A percentile compares a stretch with the other conserved stretches of the same genome.
Conservation (phyloP, 2,113 vertebrate species). For the Corythaeola cristata region DNA sequence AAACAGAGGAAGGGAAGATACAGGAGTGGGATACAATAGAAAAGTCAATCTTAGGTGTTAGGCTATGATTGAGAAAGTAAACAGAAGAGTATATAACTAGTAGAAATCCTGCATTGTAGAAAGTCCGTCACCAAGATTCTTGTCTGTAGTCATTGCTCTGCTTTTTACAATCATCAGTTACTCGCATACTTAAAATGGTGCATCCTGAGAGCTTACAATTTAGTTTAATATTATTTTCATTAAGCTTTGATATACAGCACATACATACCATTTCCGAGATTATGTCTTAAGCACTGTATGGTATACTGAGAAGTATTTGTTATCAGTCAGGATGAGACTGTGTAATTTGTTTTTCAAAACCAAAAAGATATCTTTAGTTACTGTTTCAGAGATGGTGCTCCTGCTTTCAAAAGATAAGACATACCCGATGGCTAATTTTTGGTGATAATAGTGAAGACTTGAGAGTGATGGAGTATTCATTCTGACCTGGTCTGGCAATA, state of each 20-base stretch:
- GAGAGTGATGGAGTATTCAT: neutral
- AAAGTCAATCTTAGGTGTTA: neutral
- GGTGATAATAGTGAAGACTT: neutral
- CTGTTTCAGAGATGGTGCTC: neutral
- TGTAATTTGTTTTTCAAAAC: neutral
- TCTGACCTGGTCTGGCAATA: neutral
- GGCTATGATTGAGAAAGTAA: neutral
- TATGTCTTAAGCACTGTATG: neutral
- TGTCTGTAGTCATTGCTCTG: neutral
- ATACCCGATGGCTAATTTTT: neutral
- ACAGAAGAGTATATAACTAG: neutral
- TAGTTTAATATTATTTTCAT: neutral
- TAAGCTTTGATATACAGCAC: neutral
- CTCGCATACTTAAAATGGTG: neutral
- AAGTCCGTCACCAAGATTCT: neutral
- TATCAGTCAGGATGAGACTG: neutral
- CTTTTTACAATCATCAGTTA: neutral
- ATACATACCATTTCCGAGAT: neutral
- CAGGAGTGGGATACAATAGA: neutral
- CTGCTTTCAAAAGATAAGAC: neutral
- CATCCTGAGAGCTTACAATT: neutral
- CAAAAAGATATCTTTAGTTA: neutral
- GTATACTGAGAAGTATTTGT: neutral
- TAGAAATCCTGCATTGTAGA: neutral
- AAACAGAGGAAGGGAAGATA: neutral